A percentile compares a stretch with the other conserved stretches of the same genome.
Conservation (phyloP, 2,797 vertebrate genomes). For the Cyprinodon diabolis region DNA sequence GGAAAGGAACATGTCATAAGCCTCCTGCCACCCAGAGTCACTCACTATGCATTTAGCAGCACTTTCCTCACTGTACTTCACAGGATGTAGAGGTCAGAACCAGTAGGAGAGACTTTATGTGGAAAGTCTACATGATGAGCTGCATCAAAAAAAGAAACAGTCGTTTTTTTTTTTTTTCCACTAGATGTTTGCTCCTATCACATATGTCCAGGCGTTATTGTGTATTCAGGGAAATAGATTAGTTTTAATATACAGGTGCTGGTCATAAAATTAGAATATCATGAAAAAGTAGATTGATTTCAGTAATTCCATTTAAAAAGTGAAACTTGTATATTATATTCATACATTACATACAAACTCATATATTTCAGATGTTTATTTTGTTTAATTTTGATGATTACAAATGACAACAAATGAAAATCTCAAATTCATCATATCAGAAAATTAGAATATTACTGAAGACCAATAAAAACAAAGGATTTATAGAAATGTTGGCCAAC, state of each 20-base stretch:
- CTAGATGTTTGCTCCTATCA: slow-evolving; percentile 6
- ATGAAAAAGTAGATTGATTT: no score
- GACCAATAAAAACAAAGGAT: no score
- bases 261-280: no score
- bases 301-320: no score
- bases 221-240: slow-evolving; percentile 9
- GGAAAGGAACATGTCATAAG: slow-evolving; percentile 81
- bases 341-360: no score
- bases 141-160: slow-evolving; percentile 27
- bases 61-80: slow-evolving; percentile 66
- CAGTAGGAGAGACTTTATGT: slow-evolving; percentile 46
- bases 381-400: no score
- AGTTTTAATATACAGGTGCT: slow-evolving; percentile 15
- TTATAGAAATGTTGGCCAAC: no score
- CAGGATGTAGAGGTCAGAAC: slow-evolving; percentile 61
- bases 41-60: slow-evolving; percentile 72
- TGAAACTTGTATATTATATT: no score
- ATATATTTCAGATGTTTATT: no score
- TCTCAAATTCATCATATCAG: no score
- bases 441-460: no score
- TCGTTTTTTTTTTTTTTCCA: neutral
- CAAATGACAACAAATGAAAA: no score
- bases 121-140: slow-evolving; percentile 51
- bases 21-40: slow-evolving; percentile 69
- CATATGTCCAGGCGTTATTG: slow-evolving; percentile 17